Evolutionary conservation across 2,888 invertebrate species (phyloP), one percentile per base, ranked within the genome.

Genomic region (Pyralis farinalis): DNA sequence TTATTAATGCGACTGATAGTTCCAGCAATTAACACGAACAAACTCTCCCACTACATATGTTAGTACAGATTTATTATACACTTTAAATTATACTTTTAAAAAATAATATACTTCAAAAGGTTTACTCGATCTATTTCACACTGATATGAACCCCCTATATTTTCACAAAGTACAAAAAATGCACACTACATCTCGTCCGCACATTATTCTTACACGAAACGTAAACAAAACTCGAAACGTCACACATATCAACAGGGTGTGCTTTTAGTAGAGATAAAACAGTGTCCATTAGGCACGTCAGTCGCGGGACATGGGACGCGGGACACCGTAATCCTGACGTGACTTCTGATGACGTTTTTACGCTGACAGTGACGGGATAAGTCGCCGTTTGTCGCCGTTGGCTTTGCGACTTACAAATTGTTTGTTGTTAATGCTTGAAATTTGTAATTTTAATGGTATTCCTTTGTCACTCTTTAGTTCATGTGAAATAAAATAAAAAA

Each of bases 281-380:
- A 34, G 44, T 47, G 50, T 50, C 50, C 50, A 50, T 50, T 50
- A 50, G 47, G 42, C 43, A 32, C 35, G 47, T 45, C 50, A 42
- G 22, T 35, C 32, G 35, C 4, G 27, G 33, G 32, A 36, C 35
- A 16, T 31, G 37, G 30, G 42, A 42, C 45, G 36, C 42, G 45
- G 45, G 45, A 32, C 42, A 21, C 27, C 43, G 46, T 46, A 46
- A 46, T 46, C 46, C 46, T 46, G 46, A 46, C 46, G 38, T 38
- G 40, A 16, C 42, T 40, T 40, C 40, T 29, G 46, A 40, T 34
- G 46, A 36, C 42, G 27, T 40, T 38, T 39, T 39, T 39, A 34
- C 28, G 34, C n/a, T 22, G 47, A 44, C 47, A 22, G 22, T 41
- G 41, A 47, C 36, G 43, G 46, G 44, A 46, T 46, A 47, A 51